These are phyloP conservation scores for Clarias pachynema DNA, from an alignment of 2,797 vertebrate genomes.

Conservation along the genomic window DNA sequence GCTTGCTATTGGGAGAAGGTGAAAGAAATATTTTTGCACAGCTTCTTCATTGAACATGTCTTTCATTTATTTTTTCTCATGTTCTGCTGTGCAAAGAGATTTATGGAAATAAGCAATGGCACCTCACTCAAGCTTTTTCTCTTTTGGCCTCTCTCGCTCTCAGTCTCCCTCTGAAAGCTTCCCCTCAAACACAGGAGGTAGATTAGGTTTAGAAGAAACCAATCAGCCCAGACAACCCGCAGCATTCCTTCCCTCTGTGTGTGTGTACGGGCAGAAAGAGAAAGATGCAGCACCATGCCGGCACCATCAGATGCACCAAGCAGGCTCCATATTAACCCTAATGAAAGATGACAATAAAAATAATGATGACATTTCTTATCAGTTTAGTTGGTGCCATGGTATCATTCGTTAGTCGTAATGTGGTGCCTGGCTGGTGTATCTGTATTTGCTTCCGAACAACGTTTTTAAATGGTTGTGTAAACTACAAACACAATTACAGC, in stretches of 20 bases:
- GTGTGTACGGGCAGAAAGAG: conserved; percentile 20
- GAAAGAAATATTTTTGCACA: conserved; percentile 56
- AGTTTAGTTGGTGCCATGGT: conserved; percentile 12
- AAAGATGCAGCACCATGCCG: conserved; percentile 24
- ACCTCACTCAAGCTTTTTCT: conserved; percentile 38
- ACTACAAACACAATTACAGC: background rate
- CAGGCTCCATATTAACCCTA: conserved; percentile 31
- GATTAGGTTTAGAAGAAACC: conserved; percentile 49
- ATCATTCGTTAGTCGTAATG: background rate
- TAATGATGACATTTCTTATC: conserved; percentile 34
- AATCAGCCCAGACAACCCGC: conserved; percentile 37
- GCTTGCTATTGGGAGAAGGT: conserved; percentile 52
- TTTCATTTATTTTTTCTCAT: conserved; percentile 54
- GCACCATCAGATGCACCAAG: conserved; percentile 41
- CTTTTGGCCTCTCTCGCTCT: background rate
- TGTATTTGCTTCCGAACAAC: background rate
- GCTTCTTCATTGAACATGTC: conserved; percentile 53
- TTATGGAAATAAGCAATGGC: conserved; percentile 42
- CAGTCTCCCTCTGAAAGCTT: conserved; percentile 2
- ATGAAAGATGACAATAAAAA: conserved; percentile 40
- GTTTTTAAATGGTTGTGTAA: background rate
- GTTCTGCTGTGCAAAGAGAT: conserved; percentile 30
- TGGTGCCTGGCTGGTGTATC: conserved; percentile 11
- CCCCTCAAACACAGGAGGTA: conserved; percentile 41
- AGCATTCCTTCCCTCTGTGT: conserved; percentile 27